Conservation (phyloP, 2,113 vertebrate genomes). For the Erythrolamprus reginae region DNA sequence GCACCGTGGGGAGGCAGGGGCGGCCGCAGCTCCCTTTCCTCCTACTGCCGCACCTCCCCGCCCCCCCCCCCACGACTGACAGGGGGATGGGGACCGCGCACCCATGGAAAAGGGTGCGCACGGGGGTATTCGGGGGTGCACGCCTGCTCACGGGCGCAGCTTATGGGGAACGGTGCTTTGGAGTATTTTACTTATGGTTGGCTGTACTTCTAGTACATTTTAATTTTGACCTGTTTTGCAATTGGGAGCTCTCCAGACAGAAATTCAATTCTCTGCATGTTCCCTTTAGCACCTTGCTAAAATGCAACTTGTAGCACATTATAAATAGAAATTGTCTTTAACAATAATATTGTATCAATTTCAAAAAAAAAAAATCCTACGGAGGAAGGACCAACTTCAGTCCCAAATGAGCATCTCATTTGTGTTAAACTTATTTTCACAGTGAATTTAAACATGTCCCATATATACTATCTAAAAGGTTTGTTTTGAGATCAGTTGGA, state of each 20-base stretch:
- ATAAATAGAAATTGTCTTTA: not conserved
- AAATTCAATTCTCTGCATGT: not conserved
- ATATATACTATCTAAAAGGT: not conserved
- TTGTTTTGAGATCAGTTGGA: not conserved
- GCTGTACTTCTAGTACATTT: not conserved
- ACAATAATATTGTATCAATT: not conserved
- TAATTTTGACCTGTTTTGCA: not conserved
- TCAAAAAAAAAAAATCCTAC: not conserved
- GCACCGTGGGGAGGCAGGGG: too few species aligned
- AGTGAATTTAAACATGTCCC: not conserved
- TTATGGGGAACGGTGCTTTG: too few species aligned
- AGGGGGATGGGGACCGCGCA: too few species aligned
- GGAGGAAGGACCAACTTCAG: not conserved
- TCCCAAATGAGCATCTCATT: not conserved
- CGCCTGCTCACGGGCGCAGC: too few species aligned
- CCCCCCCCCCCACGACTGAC: too few species aligned
- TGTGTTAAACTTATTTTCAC: not conserved
- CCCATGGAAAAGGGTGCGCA: too few species aligned
- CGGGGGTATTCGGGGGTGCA: too few species aligned
- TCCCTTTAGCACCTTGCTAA: not conserved
- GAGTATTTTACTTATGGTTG: not conserved
- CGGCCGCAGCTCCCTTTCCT: too few species aligned
- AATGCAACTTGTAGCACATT: not conserved
- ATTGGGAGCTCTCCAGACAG: not conserved
- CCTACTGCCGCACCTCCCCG: too few species aligned